These are phyloP conservation scores for Eretmocerus hayati DNA, from an alignment of 2,888 invertebrate species.

Conservation along the genomic window DNA sequence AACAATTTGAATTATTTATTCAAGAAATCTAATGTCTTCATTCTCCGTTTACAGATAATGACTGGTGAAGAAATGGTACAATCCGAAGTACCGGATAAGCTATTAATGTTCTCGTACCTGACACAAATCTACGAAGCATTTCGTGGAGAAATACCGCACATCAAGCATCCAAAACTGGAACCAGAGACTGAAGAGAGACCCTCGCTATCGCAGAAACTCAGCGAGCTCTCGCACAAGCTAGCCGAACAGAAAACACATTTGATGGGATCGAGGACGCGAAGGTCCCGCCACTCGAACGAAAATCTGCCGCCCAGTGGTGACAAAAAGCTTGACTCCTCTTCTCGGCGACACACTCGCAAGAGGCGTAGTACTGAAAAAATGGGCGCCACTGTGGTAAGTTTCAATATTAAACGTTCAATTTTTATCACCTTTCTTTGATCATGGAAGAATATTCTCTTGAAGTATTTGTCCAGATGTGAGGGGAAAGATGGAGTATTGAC, in stretches of 20 bases:
- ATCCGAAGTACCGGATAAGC: slow-evolving; percentile 64
- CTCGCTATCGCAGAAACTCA: slow-evolving; percentile 36
- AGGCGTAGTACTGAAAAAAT: slow-evolving; percentile 58
- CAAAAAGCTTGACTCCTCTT: slow-evolving; percentile 45
- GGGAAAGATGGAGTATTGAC: too few species aligned
- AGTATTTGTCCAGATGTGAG: too few species aligned
- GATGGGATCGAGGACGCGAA: slow-evolving; percentile 30
- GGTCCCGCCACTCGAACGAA: slow-evolving; percentile 38
- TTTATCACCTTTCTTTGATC: too few species aligned
- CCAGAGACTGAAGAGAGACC: slow-evolving; percentile 40
- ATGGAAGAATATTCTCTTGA: too few species aligned
- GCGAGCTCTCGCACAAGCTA: slow-evolving; percentile 37
- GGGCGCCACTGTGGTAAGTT: slow-evolving; percentile 56
- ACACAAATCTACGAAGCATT: slow-evolving; percentile 85
- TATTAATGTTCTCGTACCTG: slow-evolving; percentile 74
- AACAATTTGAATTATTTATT: too few species aligned
- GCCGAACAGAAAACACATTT: slow-evolving; percentile 35
- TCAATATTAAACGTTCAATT: too few species aligned
- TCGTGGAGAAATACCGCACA: slow-evolving; percentile 83
- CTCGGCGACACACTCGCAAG: slow-evolving; percentile 51
- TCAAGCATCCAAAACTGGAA: slow-evolving; percentile 64
- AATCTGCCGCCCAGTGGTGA: slow-evolving; percentile 35
- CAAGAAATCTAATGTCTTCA: too few species aligned
- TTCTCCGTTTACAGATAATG: slow-evolving; percentile 50
- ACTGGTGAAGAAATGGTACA: slow-evolving; percentile 70